Percentiles rank a stretch among this genome's conserved stretches.
Conservation (phyloP, 2,888 invertebrate genomes). For the Automeris io region DNA sequence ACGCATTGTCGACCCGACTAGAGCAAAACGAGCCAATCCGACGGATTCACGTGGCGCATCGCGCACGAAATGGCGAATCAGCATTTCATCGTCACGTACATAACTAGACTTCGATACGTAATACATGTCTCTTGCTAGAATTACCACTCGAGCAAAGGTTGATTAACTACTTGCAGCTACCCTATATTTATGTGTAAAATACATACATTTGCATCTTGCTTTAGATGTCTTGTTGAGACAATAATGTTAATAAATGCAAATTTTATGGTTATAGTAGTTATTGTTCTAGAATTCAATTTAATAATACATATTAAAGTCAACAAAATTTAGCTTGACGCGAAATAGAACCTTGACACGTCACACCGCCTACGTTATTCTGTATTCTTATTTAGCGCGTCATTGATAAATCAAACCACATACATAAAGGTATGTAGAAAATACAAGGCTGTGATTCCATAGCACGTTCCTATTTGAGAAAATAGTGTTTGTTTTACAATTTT, state of each 20-base stretch:
- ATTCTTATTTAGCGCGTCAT: neutral
- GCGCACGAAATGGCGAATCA: constrained; percentile 15
- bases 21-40: constrained; percentile 8
- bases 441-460: too few relatives aligned
- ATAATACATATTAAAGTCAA: neutral
- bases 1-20: neutral
- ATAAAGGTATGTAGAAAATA: neutral
- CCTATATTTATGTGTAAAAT: neutral
- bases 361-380: neutral
- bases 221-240: too few relatives aligned
- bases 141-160: neutral
- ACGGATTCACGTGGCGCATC: constrained; percentile 17
- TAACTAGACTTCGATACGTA: constrained; percentile 18
- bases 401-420: neutral
- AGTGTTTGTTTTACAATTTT: too few relatives aligned
- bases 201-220: too few relatives aligned
- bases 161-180: neutral
- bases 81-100: constrained; percentile 22
- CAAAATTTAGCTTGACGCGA: neutral
- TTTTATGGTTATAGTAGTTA: too few relatives aligned
- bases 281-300: too few relatives aligned
- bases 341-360: neutral
- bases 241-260: too few relatives aligned
- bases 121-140: constrained; percentile 1
- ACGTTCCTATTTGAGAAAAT: too few relatives aligned